Base-by-base conservation (phyloP, 2,113 vertebrate species). In the Microtus oregoni region DNA sequence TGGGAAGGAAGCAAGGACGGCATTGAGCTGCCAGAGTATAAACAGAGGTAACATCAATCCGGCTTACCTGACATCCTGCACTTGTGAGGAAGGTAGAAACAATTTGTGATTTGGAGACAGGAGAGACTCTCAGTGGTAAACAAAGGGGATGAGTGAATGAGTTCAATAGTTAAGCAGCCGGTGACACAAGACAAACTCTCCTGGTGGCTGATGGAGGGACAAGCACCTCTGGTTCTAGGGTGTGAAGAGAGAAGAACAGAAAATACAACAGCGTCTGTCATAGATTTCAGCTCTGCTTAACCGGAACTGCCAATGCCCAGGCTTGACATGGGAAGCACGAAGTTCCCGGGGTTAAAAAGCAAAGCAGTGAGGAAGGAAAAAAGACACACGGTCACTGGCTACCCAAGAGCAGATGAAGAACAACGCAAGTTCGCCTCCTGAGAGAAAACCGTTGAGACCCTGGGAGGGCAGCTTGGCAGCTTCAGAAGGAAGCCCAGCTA, bases 341-440 rank as follows among this genome's bases (percentile, higher is more conserved):
- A n/a, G 26, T 83, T 0, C 0, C 0, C 47, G 1, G 12, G 20
- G 3, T 14, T 58, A 35, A 63, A 86, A 30, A 30, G 10, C 11
- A 67, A 67, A 67, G 7, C 35, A 30, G 47, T n/a, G n/a, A 76
- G 50, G 89, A 96, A 83, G 20, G 58, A 92, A 96, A 83, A 12
- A 52, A 38, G 50, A 50, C 8, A 12, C 65, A 41, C 63, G 26
- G 63, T 65, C 7, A 13, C 10, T 9, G 44, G 20, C 13, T 86
- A 14, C 1, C 38, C 2, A 47, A 92, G 32, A 77, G 32, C 26
- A 24, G 38, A 75, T 47, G 44, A 92, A 50, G 24, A 65, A 61
- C 44, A 38, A 68, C 14, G 15, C 52, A 73, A 32, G 11, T 41
- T 89, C 52, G 4, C 4, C 61, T 61, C 79, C 70, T 38, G 35